These are phyloP conservation scores for Ceriagrion tenellum DNA, from an alignment of 2,888 invertebrate genomes.

Conservation along the genomic window DNA sequence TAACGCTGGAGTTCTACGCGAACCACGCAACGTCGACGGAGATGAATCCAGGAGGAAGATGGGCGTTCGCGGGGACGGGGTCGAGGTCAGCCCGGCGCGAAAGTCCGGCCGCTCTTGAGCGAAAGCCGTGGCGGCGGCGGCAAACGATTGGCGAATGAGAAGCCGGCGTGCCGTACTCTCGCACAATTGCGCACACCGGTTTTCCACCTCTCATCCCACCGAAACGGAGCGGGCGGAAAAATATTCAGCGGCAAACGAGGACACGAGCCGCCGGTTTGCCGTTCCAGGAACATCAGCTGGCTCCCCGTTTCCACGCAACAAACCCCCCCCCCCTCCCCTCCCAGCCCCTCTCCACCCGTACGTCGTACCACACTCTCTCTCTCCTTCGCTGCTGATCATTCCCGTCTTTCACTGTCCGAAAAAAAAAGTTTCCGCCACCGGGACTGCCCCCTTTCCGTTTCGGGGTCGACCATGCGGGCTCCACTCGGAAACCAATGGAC, in stretches of 20 bases:
- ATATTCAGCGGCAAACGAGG: neutral
- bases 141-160: neutral
- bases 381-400: neutral
- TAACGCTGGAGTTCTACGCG: too few relatives aligned
- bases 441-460: neutral
- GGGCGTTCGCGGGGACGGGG: neutral
- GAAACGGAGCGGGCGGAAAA: neutral
- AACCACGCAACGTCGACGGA: too few relatives aligned
- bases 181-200: neutral
- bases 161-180: neutral
- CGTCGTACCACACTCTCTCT: too few relatives aligned
- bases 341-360: neutral
- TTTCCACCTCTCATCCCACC: neutral
- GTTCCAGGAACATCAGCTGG: neutral
- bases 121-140: neutral
- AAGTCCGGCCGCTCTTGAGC: slow-evolving; percentile 1
- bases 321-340: neutral
- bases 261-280: neutral
- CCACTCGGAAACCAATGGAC: neutral
- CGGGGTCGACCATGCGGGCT: neutral
- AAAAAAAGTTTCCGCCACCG: neutral
- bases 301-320: neutral
- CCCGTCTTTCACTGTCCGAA: neutral
- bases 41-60: neutral
- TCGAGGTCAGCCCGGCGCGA: slow-evolving; percentile 29